These are phyloP conservation scores for Pyrrhia umbra DNA, from an alignment of 2,888 invertebrate genomes.

Conservation along the genomic window DNA sequence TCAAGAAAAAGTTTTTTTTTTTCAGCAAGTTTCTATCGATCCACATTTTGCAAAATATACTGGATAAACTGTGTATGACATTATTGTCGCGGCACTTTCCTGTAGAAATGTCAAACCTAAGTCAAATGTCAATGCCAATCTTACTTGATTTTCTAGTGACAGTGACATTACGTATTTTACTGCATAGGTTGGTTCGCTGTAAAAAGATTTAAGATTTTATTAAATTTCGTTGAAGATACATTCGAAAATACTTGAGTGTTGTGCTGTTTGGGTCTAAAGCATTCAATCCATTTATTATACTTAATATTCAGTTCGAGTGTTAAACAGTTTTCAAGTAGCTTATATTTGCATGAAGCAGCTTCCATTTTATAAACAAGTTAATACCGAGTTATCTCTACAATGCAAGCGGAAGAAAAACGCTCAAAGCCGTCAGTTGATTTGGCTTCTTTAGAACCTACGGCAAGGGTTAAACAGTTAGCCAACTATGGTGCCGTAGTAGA, in stretches of 20 bases:
- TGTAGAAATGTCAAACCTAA: neutral
- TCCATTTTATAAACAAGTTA: constrained; percentile 15
- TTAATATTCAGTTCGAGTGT: neutral
- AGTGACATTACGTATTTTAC: neutral
- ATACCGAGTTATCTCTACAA: constrained; percentile 51
- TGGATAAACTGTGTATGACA: no score
- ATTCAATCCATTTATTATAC: neutral
- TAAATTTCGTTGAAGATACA: neutral
- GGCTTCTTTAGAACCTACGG: constrained; percentile 91
- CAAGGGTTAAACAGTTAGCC: constrained; percentile 92
- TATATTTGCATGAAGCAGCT: constrained; percentile 22
- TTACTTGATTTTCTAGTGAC: no score
- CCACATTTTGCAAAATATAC: no score
- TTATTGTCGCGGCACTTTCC: no score
- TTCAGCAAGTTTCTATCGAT: no score
- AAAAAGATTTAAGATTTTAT: neutral
- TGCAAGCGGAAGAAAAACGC: constrained; percentile 81
- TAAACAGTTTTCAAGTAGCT: neutral
- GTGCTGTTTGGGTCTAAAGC: neutral
- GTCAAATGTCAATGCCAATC: neutral
- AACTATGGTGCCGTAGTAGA: constrained; percentile 93
- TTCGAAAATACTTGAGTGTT: neutral
- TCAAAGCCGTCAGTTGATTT: constrained; percentile 74
- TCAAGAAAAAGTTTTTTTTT: no score
- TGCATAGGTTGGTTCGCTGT: neutral